A percentile compares a stretch with the other conserved stretches of the same genome.
phyloP scores from a whole-genome alignment of 2,797 vertebrate species.

The Chloroceryle amazona region DNA sequence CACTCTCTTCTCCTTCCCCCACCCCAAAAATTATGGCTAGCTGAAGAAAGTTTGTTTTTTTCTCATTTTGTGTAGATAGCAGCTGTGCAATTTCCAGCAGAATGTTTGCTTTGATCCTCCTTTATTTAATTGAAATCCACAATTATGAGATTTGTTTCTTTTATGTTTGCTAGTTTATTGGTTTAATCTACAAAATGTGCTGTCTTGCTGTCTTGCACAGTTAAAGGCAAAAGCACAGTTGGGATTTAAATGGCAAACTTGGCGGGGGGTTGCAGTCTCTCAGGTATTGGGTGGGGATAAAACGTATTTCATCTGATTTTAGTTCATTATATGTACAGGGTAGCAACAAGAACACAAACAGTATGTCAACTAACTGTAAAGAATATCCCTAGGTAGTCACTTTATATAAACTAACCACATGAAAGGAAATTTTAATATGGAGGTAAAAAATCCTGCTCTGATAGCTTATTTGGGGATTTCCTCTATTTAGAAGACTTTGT shows the following conservation, averaged over 20 bases:
- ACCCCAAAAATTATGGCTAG: constrained; percentile 79
- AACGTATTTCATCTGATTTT: constrained; percentile 60
- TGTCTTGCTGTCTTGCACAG: constrained; percentile 83
- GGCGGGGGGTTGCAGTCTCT: constrained; percentile 60
- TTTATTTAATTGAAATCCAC: constrained; percentile 87
- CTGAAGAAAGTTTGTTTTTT: constrained; percentile 62
- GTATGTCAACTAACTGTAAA: constrained; percentile 44
- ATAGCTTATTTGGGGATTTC: constrained; percentile 9
- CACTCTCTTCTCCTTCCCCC: constrained; percentile 52
- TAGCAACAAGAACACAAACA: constrained; percentile 37
- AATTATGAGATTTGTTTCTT: constrained; percentile 89
- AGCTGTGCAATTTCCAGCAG: constrained; percentile 86
- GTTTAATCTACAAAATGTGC: constrained; percentile 87
- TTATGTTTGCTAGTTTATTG: constrained; percentile 86
- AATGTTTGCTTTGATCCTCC: constrained; percentile 86
- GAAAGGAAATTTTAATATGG: constrained; percentile 43
- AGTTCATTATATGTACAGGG: constrained; percentile 45
- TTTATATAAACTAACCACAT: constrained; percentile 45
- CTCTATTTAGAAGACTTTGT: background rate
- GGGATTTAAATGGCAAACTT: constrained; percentile 81
- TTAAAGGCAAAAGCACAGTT: constrained; percentile 82
- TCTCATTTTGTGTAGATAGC: constrained; percentile 82
- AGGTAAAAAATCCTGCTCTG: background rate
- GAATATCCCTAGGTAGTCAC: constrained; percentile 51
- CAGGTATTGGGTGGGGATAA: constrained; percentile 45